Base-by-base conservation (phyloP, 2,797 vertebrate species). In the Sebastes jordani region DNA sequence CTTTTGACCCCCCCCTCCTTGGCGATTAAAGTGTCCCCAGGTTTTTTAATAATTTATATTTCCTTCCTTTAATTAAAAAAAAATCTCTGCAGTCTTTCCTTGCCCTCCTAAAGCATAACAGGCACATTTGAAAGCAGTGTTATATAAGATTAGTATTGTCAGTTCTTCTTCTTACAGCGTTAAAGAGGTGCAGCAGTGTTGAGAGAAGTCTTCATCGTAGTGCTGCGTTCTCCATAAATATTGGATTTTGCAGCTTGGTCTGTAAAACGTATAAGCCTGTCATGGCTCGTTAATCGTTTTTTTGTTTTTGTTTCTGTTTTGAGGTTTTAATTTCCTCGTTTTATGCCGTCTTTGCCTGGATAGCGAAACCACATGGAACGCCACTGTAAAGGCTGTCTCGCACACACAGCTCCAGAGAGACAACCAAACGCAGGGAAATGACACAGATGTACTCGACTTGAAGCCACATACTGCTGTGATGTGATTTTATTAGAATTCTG, bases 311-410 rank as follows among this genome's bases (percentile, higher is more conserved):
- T 74, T 74, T 14, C 68, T 82, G 60, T 84, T 69, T 59, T 67
- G 34, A 77, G 76, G 38, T 82, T 85, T 87, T 75, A 64, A 56
- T 83, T 86, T 86, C 36, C 60, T 71, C 14, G 22, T 77, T 86
- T 76, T 66, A 66, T 75, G 9, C 58, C 54, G 42, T 74, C 68
- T 82, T 72, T 65, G 77, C 61, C 73, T 74, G 32, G 34, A 84
- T 69, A 81, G 74, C 72, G 62, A 87, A 82, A 90, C 86, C 85
- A 86, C 76, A 91, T 80, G 78, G 78, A 74, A 67, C 74, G 54
- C 75, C 59, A 38, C 49, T 74, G 38, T 79, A 64, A 74, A 73
- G 71, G n/a, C 71, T 67, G 38, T 69, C 55, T 73, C 29, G 2
- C 42, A 52, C 70, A 78, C 49, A 66, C 62, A 76, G 27, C 59